Evolutionary conservation across 2,797 vertebrate species (phyloP).

Genomic region (Chiroxiphia lanceolata): DNA sequence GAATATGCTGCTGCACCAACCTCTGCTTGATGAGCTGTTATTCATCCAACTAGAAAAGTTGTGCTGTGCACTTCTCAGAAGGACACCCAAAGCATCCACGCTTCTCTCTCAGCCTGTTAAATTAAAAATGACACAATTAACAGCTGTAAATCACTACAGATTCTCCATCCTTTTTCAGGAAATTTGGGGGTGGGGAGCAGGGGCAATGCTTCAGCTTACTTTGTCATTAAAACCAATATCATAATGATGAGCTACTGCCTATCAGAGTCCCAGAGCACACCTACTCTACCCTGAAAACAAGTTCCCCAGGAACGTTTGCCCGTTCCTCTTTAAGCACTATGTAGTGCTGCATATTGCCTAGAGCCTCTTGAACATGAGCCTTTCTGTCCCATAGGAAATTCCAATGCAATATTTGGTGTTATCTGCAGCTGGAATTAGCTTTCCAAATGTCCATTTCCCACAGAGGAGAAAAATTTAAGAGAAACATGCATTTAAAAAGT

Average conservation of each 20-base stretch:
- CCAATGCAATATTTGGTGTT: background rate
- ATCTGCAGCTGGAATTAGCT: background rate
- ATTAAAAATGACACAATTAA: background rate
- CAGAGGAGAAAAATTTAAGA: background rate
- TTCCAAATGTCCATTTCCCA: background rate
- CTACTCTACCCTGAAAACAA: background rate
- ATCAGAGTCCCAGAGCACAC: background rate
- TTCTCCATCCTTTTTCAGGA: conserved; percentile 10
- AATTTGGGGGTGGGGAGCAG: background rate
- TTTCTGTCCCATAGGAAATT: background rate
- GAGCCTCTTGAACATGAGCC: background rate
- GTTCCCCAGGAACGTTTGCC: background rate
- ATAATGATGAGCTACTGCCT: background rate
- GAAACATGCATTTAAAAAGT: background rate
- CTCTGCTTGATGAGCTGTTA: background rate
- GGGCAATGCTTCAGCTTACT: background rate
- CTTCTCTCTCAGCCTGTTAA: background rate
- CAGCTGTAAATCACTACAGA: background rate
- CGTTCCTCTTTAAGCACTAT: background rate
- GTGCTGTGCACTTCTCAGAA: background rate
- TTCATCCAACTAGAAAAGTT: background rate
- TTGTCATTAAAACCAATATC: background rate
- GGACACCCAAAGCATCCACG: background rate
- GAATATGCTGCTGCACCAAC: background rate
- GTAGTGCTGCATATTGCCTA: background rate